Percentiles rank a stretch among this genome's conserved stretches.
These are phyloP conservation scores for Acronicta leporina DNA, from an alignment of 2,888 invertebrate genomes.

Conservation along the genomic window DNA sequence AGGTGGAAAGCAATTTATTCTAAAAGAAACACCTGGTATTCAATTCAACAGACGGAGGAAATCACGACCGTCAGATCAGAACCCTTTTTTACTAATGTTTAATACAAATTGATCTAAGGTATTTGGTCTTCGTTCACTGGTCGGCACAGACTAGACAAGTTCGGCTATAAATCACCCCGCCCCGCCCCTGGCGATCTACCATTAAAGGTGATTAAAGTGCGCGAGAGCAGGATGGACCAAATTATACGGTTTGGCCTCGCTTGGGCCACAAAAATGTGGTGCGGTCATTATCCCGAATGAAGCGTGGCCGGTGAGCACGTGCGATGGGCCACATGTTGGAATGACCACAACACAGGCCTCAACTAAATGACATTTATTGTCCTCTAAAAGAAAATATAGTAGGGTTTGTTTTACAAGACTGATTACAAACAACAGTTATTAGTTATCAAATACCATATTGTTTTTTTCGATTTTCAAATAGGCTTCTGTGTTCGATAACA, in stretches of 20 bases:
- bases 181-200: slow-evolving; percentile 70
- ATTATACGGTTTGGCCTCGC: slow-evolving; percentile 77
- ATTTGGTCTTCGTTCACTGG: slow-evolving; percentile 57
- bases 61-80: slow-evolving; percentile 32
- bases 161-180: slow-evolving; percentile 74
- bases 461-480: too few species aligned
- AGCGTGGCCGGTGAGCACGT: slow-evolving; percentile 59
- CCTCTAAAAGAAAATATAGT: background rate
- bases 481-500: too few species aligned
- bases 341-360: slow-evolving; percentile 26
- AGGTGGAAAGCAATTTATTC: slow-evolving; percentile 45
- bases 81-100: slow-evolving; percentile 18
- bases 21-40: slow-evolving; percentile 46
- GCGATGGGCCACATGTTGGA: slow-evolving; percentile 54
- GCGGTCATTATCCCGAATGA: slow-evolving; percentile 75
- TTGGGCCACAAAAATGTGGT: slow-evolving; percentile 72
- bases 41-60: slow-evolving; percentile 28
- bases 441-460: too few species aligned
- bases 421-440: too few species aligned
- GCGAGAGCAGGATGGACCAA: slow-evolving; percentile 81
- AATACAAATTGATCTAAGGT: slow-evolving; percentile 15
- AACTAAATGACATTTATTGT: slow-evolving; percentile 23
- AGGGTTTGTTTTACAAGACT: too few species aligned
- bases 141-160: slow-evolving; percentile 59
- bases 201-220: slow-evolving; percentile 81